Evolutionary conservation across 2,113 vertebrate species (phyloP).

Genomic region (Phalacrocorax pelagicus): DNA sequence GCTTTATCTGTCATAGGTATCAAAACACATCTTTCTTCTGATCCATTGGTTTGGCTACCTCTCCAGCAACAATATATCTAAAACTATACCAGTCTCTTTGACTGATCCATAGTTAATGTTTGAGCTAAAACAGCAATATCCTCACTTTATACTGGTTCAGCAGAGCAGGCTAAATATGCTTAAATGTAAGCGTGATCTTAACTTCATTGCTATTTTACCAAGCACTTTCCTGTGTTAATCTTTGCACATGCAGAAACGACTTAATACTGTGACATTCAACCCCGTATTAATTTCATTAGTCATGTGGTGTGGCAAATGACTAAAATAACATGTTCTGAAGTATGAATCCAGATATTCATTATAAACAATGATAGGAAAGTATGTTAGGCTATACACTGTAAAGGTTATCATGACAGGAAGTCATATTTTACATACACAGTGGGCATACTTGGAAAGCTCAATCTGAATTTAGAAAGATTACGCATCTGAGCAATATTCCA

Average conservation of each 20-base stretch:
- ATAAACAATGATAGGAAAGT: constrained; percentile 54
- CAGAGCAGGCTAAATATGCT: not conserved
- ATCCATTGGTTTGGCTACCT: not conserved
- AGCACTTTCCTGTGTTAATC: not conserved
- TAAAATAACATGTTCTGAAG: constrained; percentile 12
- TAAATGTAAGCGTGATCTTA: not conserved
- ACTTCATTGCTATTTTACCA: not conserved
- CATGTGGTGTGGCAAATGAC: not conserved
- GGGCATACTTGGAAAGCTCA: constrained; percentile 32
- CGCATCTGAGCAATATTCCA: constrained; percentile 29
- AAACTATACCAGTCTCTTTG: not conserved
- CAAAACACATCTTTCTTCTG: not conserved
- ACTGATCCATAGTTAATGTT: not conserved
- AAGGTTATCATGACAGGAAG: constrained; percentile 58
- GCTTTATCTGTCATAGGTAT: not conserved
- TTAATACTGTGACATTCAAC: not conserved
- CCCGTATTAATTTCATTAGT: not conserved
- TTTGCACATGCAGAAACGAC: not conserved
- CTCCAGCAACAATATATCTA: not conserved
- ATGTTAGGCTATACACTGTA: constrained; percentile 29
- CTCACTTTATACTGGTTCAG: not conserved
- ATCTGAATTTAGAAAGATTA: constrained; percentile 34
- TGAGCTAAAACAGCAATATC: not conserved
- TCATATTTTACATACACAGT: constrained; percentile 42
- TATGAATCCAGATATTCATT: constrained; percentile 41